Evolutionary conservation across 2,113 vertebrate genomes (phyloP), one percentile per base, ranked within the genome.

Genomic region (Bos indicus): DNA sequence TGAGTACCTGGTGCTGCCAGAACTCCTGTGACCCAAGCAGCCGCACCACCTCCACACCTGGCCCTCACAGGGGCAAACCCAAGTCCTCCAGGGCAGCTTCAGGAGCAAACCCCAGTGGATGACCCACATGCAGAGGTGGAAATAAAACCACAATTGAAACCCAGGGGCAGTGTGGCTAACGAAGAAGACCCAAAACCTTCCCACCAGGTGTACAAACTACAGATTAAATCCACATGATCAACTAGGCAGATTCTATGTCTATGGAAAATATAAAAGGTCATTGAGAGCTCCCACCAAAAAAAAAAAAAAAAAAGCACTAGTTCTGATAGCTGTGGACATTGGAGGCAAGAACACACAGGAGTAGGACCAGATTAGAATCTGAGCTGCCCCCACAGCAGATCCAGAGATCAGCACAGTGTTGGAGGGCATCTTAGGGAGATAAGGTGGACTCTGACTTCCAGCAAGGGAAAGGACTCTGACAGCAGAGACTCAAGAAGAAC

Each of bases 1-100:
- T 71, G 64, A 71, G 64, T 71, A 71, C 17, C 64, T 36, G n/a
- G n/a, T 71, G 9, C n/a, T 71, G 10, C 19, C 10, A 40, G 19
- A 71, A 23, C 67, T 19, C 19, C 5, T 23, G 67, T 12, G 10
- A 40, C n/a, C 67, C 67, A 40, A 71, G 19, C 19, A 40, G n/a
- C n/a, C 12, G 19, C 0, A 40, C n/a, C 5, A 71, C 19, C 10
- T 71, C 2, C 19, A 23, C 1, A 3, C 19, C 19, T 23, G n/a
- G n/a, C n/a, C 64, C 9, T 71, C 19, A 71, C n/a, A 0, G n/a
- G 9, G 64, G 5, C 19, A 71, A 12, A 71, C 67, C 19, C n/a
- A 71, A 23, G 64, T 19, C 64, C 4, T 36, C 64, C 64, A 71
- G n/a, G 17, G 64, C 17, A 71, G n/a, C 64, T 4, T 0, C 64